These are phyloP conservation scores for Chinchilla lanigera DNA, from an alignment of 2,113 vertebrate genomes.

Conservation along the genomic window DNA sequence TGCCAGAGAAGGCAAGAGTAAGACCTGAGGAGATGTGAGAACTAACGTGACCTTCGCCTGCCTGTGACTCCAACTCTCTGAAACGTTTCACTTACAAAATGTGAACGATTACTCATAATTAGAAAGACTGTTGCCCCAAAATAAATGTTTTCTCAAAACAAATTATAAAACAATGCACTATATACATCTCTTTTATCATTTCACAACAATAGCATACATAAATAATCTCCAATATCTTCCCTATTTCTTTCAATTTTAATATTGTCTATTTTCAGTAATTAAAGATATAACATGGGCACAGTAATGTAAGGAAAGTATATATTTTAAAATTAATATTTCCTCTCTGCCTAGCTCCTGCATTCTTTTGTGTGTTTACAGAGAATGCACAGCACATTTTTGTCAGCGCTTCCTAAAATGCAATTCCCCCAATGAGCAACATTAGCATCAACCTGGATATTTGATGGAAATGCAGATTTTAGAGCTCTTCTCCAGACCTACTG, in stretches of 20 bases:
- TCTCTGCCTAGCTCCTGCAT: neutral
- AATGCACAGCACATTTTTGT: neutral
- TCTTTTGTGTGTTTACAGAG: neutral
- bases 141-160: neutral
- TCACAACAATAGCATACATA: neutral
- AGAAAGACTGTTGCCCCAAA: neutral
- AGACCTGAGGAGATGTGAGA: neutral
- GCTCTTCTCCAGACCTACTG: neutral
- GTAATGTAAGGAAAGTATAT: neutral
- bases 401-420: neutral
- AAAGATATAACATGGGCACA: neutral
- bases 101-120: neutral
- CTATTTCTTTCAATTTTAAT: neutral
- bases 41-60: neutral
- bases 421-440: neutral
- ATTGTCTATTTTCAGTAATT: neutral
- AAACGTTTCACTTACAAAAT: constrained; percentile 7
- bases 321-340: neutral
- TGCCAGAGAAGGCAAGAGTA: neutral
- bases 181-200: neutral
- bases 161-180: neutral
- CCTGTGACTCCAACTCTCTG: neutral
- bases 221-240: neutral
- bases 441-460: neutral
- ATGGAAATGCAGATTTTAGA: neutral